phyloP scores from a whole-genome alignment of 30 jellyfish, hydroid and myxozoan species.

The Chironex yamaguchii region DNA sequence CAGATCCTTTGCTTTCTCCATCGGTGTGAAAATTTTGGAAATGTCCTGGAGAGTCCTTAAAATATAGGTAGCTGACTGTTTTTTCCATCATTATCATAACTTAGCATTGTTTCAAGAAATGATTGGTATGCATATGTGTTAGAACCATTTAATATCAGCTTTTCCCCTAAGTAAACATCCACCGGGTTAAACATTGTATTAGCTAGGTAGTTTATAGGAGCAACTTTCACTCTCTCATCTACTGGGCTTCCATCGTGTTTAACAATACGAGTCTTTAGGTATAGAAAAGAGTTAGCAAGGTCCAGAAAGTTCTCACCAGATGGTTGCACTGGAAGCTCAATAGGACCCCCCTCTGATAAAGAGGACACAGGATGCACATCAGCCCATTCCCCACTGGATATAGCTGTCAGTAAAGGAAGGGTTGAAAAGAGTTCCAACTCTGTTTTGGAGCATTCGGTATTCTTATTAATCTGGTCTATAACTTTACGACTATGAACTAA shows the following conservation, averaged over 20 bases:
- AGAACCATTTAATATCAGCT: neutral
- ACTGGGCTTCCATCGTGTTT: conserved; percentile 21
- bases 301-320: conserved; percentile 19
- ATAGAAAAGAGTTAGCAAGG: neutral
- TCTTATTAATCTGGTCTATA: no score
- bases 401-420: conserved; percentile 2
- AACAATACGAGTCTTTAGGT: neutral
- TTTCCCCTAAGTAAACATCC: conserved; percentile 9
- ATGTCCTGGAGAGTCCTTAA: no score
- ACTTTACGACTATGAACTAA: no score
- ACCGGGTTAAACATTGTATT: conserved; percentile 7
- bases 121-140: conserved; percentile 22
- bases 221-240: neutral
- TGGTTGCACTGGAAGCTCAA: neutral
- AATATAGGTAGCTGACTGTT: no score
- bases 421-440: no score
- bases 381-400: conserved; percentile 35
- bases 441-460: no score
- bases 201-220: neutral
- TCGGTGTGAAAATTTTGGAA: no score
- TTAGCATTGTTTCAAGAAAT: conserved; percentile 1
- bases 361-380: conserved; percentile 18
- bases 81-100: no score
- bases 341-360: conserved; percentile 22
- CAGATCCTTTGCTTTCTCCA: no score